Conservation (phyloP, 2,113 vertebrate species). For the Tamias sibiricus region DNA sequence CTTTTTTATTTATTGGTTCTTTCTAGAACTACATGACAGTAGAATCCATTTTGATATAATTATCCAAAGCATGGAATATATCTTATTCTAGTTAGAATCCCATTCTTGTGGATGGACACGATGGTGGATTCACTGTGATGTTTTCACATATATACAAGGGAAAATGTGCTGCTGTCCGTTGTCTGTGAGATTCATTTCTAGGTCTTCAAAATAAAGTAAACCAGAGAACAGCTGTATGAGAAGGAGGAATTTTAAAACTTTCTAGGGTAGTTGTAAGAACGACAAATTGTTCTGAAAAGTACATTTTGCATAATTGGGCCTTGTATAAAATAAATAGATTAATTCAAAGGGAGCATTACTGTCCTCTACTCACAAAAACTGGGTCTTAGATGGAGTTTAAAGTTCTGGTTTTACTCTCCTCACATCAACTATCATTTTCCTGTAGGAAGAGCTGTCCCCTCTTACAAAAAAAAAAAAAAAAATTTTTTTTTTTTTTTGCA, state of each 20-base stretch:
- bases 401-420: not conserved
- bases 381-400: not conserved
- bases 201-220: not conserved
- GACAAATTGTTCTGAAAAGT: not conserved
- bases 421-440: not conserved
- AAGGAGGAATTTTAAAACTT: not conserved
- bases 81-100: no score
- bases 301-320: not conserved
- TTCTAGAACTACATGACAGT: no score
- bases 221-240: not conserved
- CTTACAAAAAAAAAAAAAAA: no score
- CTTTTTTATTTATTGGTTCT: no score
- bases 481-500: not conserved
- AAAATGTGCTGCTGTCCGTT: rapidly evolving
- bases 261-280: not conserved
- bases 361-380: rapidly evolving
- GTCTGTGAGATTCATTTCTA: not conserved
- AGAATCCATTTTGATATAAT: no score
- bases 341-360: rapidly evolving
- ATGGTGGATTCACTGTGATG: no score
- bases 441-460: not conserved
- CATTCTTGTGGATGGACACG: no score
- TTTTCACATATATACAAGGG: no score
- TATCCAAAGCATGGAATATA: no score
- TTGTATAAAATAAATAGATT: not conserved